Evolutionary conservation across 2,888 invertebrate genomes (phyloP).

Genomic region (Acronicta leporina): DNA sequence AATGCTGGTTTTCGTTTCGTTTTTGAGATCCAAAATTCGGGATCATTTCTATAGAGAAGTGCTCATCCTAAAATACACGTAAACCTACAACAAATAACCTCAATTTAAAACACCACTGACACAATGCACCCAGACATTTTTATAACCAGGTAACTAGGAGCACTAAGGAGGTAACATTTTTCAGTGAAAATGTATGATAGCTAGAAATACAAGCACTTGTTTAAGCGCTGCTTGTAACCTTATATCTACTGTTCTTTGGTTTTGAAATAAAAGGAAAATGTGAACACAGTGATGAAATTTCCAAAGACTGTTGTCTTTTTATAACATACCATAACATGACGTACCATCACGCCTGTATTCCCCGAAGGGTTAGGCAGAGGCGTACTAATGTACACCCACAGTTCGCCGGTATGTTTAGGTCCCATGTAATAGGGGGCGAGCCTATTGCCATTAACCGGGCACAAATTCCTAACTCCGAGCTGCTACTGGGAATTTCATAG

Average conservation of each 20-base stretch:
- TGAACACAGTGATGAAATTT: not conserved
- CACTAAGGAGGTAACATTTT: constrained; percentile 35
- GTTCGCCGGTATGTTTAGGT: no score
- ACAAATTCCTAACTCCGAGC: no score
- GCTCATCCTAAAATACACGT: not conserved
- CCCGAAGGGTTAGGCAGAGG: no score
- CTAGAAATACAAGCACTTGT: constrained; percentile 11
- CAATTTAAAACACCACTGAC: constrained; percentile 40
- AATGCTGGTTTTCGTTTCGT: no score
- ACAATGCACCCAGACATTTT: constrained; percentile 8
- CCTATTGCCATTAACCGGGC: no score
- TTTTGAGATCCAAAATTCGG: no score
- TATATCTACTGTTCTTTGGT: constrained; percentile 13
- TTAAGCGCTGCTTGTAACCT: constrained; percentile 9
- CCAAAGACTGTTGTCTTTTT: not conserved
- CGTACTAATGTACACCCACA: no score
- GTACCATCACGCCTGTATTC: no score
- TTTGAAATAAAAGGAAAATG: constrained; percentile 15
- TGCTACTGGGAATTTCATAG: no score
- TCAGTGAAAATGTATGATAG: constrained; percentile 25
- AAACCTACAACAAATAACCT: constrained; percentile 21
- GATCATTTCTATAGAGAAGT: not conserved
- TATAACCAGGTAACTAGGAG: constrained; percentile 25
- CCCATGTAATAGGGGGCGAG: no score
- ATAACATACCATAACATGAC: no score